phyloP scores from a whole-genome alignment of 2,888 invertebrate genomes.

The Aleiodes leptofemur region DNA sequence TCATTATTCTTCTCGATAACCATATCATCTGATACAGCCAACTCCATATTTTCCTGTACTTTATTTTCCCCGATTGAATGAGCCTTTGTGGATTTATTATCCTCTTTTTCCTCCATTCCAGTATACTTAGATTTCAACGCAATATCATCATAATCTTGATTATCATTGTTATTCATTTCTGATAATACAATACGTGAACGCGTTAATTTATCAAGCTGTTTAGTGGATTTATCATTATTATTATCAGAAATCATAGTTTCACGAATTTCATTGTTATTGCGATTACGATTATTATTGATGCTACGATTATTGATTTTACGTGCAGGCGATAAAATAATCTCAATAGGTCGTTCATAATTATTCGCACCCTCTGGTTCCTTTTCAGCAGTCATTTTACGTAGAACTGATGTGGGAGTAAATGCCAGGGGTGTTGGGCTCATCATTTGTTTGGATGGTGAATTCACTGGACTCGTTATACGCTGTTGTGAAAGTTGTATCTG shows the following conservation, averaged over 20 bases:
- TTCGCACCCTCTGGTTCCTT: conserved; percentile 82
- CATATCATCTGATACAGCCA: conserved; percentile 45
- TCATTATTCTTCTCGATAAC: conserved; percentile 35
- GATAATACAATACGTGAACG: neutral
- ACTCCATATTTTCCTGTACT: conserved; percentile 43
- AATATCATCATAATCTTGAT: conserved; percentile 51
- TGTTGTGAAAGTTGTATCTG: conserved; percentile 61
- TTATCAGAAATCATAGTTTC: conserved; percentile 38
- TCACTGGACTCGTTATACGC: conserved; percentile 67
- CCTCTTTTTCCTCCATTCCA: conserved; percentile 33
- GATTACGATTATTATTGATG: neutral
- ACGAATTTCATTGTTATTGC: conserved; percentile 33
- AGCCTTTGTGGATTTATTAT: conserved; percentile 25
- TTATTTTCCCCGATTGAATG: conserved; percentile 19
- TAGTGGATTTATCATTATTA: conserved; percentile 12
- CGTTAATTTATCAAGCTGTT: conserved; percentile 18
- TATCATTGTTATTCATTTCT: conserved; percentile 20
- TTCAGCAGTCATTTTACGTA: conserved; percentile 95
- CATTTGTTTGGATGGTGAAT: conserved; percentile 76
- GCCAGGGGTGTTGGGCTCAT: conserved; percentile 85
- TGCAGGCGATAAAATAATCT: conserved; percentile 50
- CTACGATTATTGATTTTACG: conserved; percentile 35
- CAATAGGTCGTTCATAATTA: conserved; percentile 63
- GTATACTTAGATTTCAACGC: conserved; percentile 57
- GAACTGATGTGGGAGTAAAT: conserved; percentile 95